A percentile compares a stretch with the other conserved stretches of the same genome.
Evolutionary conservation across 2,113 vertebrate species (phyloP).

Genomic region (Promerops cafer): DNA sequence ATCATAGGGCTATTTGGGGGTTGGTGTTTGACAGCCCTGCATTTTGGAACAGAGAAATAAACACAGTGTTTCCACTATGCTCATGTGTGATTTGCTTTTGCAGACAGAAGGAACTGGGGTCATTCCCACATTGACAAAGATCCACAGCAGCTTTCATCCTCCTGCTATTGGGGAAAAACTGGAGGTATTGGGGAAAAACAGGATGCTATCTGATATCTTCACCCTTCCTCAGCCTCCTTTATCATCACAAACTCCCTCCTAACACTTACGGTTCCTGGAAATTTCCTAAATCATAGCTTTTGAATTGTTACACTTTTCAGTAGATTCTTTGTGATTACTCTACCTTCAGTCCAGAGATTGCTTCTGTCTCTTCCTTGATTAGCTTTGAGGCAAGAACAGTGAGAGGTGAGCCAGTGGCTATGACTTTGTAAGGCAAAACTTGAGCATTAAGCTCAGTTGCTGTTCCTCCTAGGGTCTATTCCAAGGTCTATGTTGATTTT

Average conservation of each 20-base stretch:
- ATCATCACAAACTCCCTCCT: not conserved
- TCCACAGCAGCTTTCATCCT: not conserved
- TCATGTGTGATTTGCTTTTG: not conserved
- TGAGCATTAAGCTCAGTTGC: not conserved
- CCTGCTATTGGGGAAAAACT: rapidly evolving
- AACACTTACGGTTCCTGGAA: not conserved
- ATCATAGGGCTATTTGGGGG: not conserved
- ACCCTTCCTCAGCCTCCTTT: not conserved
- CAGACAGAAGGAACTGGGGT: not conserved
- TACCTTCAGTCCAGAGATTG: not conserved
- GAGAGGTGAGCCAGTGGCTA: not conserved
- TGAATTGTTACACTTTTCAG: not conserved
- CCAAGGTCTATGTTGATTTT: not conserved
- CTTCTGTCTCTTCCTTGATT: not conserved
- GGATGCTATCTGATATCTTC: not conserved
- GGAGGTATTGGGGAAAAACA: not conserved
- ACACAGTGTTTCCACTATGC: rapidly evolving
- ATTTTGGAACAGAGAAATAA: not conserved
- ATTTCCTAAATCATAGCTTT: not conserved
- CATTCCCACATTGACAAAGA: rapidly evolving
- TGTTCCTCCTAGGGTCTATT: not conserved
- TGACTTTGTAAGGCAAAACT: not conserved
- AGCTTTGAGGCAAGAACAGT: not conserved
- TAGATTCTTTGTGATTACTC: not conserved
- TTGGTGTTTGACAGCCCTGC: not conserved